phyloP scores from a whole-genome alignment of 2,888 invertebrate species.

The Phyto melanocephala region DNA sequence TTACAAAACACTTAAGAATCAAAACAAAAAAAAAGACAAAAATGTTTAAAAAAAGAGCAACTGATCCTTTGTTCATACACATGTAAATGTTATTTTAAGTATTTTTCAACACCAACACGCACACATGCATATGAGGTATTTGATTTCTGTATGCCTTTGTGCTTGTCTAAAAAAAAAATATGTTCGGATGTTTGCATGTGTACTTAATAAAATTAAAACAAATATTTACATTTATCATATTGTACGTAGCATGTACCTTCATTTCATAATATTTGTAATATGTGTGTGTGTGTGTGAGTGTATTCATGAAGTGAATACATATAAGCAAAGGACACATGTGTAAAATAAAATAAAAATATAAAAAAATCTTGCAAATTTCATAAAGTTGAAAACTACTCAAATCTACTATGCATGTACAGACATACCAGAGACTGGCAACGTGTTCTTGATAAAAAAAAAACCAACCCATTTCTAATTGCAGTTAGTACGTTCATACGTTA shows the following conservation, averaged over 20 bases:
- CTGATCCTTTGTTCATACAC: background rate
- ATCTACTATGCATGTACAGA: background rate
- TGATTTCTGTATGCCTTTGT: background rate
- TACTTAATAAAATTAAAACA: conserved; percentile 60
- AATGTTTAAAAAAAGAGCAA: background rate
- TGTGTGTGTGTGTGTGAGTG: no score
- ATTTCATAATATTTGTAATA: background rate
- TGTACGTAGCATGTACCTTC: background rate
- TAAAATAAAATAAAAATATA: background rate
- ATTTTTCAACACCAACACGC: background rate
- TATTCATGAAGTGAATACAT: background rate
- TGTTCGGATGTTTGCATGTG: conserved; percentile 67
- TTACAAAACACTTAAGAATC: background rate
- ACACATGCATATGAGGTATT: no score
- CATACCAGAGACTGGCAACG: background rate
- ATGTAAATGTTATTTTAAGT: background rate
- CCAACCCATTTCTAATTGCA: no score
- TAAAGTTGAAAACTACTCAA: background rate
- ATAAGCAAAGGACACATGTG: background rate
- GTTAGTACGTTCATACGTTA: no score
- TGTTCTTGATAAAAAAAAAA: no score
- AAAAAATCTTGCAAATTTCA: background rate
- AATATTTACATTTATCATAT: conserved; percentile 53
- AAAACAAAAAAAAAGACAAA: background rate
- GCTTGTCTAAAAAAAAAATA: background rate